Evolutionary conservation across 2,888 invertebrate species (phyloP).

Genomic region (Anaspis maculata): DNA sequence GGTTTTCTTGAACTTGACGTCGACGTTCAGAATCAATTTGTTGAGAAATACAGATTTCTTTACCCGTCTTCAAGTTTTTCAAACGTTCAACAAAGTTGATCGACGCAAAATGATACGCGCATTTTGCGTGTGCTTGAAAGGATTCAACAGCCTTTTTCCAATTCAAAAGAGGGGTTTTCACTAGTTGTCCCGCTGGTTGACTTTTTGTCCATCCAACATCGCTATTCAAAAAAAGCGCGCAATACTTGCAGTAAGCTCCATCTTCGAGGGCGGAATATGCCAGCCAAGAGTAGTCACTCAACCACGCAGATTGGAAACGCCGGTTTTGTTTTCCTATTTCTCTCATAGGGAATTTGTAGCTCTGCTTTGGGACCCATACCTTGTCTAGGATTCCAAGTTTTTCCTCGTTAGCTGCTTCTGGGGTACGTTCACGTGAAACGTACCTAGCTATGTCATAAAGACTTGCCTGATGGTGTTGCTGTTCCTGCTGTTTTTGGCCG

Average conservation of each 20-base stretch:
- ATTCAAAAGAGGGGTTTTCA: neutral
- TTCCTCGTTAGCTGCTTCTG: neutral
- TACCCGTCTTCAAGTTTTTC: neutral
- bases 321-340: neutral
- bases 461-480: too few relatives aligned
- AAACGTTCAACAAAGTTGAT: too few relatives aligned
- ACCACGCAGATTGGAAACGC: slow-evolving; percentile 6
- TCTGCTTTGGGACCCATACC: neutral
- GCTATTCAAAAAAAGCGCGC: slow-evolving; percentile 1
- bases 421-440: too few relatives aligned
- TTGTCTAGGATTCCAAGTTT: neutral
- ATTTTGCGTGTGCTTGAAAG: neutral
- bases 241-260: slow-evolving; percentile 6
- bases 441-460: too few relatives aligned
- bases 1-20: too few relatives aligned
- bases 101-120: neutral
- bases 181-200: neutral
- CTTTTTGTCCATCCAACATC: neutral
- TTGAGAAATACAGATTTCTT: neutral
- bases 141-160: neutral
- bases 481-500: too few relatives aligned
- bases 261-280: slow-evolving; percentile 2
- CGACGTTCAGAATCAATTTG: neutral
- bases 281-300: slow-evolving; percentile 2
- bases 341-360: neutral